Percentiles rank a stretch among this genome's conserved stretches.
These are phyloP conservation scores for Lapara coniferarum DNA, from an alignment of 2,888 invertebrate species.

Conservation along the genomic window DNA sequence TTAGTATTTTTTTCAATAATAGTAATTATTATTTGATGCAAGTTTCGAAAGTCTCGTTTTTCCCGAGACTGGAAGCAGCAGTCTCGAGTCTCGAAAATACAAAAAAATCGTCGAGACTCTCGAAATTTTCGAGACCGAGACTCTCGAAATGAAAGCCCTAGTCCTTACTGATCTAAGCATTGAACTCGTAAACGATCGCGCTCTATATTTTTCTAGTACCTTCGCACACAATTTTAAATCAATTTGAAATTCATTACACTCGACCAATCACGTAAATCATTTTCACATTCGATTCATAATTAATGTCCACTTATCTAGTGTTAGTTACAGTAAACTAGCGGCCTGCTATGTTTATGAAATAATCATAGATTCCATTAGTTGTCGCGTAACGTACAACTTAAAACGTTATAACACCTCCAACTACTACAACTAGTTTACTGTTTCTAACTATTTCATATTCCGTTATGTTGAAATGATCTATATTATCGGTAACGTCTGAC, in stretches of 20 bases:
- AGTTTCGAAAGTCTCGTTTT: too few species aligned
- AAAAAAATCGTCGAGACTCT: too few species aligned
- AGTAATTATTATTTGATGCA: too few species aligned
- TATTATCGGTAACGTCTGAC: background rate
- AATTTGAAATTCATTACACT: background rate
- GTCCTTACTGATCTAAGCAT: too few species aligned
- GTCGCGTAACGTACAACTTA: constrained; percentile 9
- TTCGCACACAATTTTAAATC: background rate
- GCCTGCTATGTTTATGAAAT: constrained; percentile 17
- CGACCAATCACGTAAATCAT: background rate
- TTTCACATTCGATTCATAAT: constrained; percentile 8
- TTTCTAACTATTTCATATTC: constrained; percentile 9
- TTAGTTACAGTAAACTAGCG: constrained; percentile 6
- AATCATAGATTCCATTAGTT: constrained; percentile 20
- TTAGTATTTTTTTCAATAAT: too few species aligned
- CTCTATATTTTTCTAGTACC: too few species aligned
- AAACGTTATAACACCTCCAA: constrained; percentile 2
- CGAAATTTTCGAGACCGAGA: too few species aligned
- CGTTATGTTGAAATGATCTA: constrained; percentile 9
- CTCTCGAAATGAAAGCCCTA: too few species aligned
- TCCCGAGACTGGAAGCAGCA: too few species aligned
- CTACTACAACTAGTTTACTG: constrained; percentile 10
- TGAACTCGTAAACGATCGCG: too few species aligned
- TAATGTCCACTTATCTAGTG: background rate
- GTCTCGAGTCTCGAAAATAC: too few species aligned